Conservation (phyloP, 2,113 vertebrate genomes). For the Nothoprocta perdicaria region DNA sequence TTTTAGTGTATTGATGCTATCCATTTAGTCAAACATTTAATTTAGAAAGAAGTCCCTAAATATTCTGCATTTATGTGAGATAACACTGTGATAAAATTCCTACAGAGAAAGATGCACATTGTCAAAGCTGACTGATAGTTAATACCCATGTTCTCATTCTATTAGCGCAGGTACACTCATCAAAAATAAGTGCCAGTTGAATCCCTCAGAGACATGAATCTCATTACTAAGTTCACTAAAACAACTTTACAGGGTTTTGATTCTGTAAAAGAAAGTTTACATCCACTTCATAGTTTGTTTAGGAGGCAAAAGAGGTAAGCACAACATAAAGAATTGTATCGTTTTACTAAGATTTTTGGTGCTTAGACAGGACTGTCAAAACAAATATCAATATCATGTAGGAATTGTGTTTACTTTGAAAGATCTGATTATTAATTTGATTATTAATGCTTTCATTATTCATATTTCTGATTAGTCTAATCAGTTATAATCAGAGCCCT, state of each 20-base stretch:
- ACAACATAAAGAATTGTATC: not conserved
- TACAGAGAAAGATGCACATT: not conserved
- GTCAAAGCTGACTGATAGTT: not conserved
- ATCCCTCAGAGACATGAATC: not conserved
- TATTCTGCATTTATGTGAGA: not conserved
- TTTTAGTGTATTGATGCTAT: not conserved
- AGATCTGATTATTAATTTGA: not conserved
- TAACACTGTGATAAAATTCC: not conserved
- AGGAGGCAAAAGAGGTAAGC: not conserved
- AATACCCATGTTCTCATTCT: not conserved
- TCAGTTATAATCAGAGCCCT: not conserved
- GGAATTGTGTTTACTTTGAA: not conserved
- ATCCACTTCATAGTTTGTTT: not conserved
- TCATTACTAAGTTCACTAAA: not conserved
- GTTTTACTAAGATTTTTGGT: not conserved
- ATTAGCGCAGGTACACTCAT: not conserved
- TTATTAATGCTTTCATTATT: not conserved
- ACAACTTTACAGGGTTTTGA: not conserved
- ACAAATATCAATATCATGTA: not conserved
- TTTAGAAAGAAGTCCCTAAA: not conserved
- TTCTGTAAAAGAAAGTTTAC: not conserved
- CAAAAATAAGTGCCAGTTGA: not conserved
- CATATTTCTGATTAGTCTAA: not conserved
- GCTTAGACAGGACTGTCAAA: not conserved
- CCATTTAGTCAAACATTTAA: not conserved